Base-by-base conservation (phyloP, 2,888 invertebrate species). In the Hydrotaea diabolus region DNA sequence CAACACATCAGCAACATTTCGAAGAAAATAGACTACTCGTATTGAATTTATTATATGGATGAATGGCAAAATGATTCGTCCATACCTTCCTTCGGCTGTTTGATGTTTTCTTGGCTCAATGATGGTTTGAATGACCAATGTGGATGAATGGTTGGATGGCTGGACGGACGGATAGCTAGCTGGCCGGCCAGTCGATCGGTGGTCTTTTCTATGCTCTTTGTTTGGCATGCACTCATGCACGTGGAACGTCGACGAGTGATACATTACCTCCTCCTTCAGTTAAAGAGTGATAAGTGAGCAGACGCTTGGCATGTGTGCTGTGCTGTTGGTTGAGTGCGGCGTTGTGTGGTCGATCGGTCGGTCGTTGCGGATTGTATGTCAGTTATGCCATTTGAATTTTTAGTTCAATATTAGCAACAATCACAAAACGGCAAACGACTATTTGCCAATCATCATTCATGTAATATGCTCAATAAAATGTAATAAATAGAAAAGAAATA, bases 371-470 rank as follows among this genome's bases (percentile, higher is more conserved):
- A 85, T 82, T 77, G 77, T 80, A 82, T 86, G 86, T 83, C 81
- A 85, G 86, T 84, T 85, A 87, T 86, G 87, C 87, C 78, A 82
- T 75, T 76, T 86, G 84, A 84, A 81, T 86, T 87, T 87, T 85
- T 81, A 86, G 86, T 79, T 87, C 87, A 87, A 86, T 87, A 86
- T 73, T 77, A 86, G 78, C 86, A 85, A 86, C 86, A 86, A 87
- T 85, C 80, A 31, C 80, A 39, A 66, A 69, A 43, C 69, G 43
- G 43, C 66, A 66, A 66, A 66, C 79, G 73, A 77, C 79, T 77
- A 69, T 85, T 82, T 77, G 79, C 79, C 79, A 82, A 85, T 66
- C n/a, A 69, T 46, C 39, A 69, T 69, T 21, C 69, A 46, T 74
- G 71, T 55, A 75, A 80, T 55, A 64, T 55, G 46, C 43, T 19